Percentiles rank a stretch among this genome's conserved stretches.
phyloP scores from a whole-genome alignment of 2,888 invertebrate species.

The Drosophila anomalata region DNA sequence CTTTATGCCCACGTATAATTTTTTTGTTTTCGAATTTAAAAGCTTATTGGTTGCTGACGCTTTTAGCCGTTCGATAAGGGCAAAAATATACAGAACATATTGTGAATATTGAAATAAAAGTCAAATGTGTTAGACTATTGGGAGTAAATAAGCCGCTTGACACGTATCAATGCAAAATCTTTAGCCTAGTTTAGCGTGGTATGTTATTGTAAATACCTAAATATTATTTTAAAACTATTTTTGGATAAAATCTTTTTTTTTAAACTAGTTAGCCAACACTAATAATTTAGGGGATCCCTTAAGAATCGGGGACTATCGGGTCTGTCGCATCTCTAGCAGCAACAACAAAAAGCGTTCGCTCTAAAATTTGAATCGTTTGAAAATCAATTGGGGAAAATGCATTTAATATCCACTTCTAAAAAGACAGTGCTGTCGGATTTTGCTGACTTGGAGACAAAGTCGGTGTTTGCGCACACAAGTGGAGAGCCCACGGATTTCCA shows the following conservation, averaged over 20 bases:
- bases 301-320: neutral
- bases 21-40: too few species aligned
- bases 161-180: neutral
- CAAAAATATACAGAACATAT: neutral
- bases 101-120: neutral
- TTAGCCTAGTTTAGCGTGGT: neutral
- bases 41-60: neutral
- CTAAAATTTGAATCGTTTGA: constrained; percentile 25
- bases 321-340: neutral
- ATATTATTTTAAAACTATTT: neutral
- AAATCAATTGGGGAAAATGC: constrained; percentile 65
- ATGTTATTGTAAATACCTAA: neutral
- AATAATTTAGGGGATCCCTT: too few species aligned
- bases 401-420: constrained; percentile 81
- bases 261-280: too few species aligned
- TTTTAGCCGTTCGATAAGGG: neutral
- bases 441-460: constrained; percentile 79
- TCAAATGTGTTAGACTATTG: constrained; percentile 1
- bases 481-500: constrained; percentile 82
- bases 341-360: constrained; percentile 1
- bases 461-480: constrained; percentile 73
- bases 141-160: neutral
- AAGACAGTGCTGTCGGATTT: constrained; percentile 80
- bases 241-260: neutral
- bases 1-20: neutral